Evolutionary conservation across 1,140 invertebrate species (phyloP).

Genomic region (Magallana angulata): DNA sequence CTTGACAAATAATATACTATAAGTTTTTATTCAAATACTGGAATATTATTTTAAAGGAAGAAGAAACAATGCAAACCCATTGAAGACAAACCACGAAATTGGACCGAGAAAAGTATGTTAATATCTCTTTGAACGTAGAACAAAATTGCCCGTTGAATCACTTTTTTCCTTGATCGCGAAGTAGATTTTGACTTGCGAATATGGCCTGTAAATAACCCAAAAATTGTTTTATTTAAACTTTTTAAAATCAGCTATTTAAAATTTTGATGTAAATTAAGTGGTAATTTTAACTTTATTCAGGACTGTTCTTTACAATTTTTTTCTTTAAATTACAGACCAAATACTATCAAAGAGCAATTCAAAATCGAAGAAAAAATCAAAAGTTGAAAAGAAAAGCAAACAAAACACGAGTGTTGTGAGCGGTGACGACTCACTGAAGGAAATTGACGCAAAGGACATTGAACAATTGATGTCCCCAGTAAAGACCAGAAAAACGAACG

Average conservation of each 20-base stretch:
- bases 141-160: neutral
- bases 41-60: neutral
- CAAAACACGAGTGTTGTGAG: constrained; percentile 1
- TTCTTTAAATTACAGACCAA: neutral
- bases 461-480: neutral
- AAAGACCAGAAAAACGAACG: neutral
- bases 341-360: neutral
- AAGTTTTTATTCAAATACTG: neutral
- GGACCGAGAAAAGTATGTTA: neutral
- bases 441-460: neutral
- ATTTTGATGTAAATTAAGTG: too few species aligned
- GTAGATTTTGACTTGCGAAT: too few species aligned
- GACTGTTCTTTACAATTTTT: too few species aligned
- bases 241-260: too few species aligned
- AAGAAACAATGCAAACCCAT: neutral
- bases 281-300: too few species aligned
- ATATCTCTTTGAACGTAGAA: neutral
- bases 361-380: neutral
- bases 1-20: neutral
- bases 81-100: neutral
- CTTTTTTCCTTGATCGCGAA: too few species aligned
- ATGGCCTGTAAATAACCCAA: too few species aligned
- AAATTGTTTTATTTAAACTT: too few species aligned
- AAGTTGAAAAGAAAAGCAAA: neutral
- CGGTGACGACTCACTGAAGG: neutral